Base-by-base conservation (phyloP, 2,888 invertebrate genomes). In the Microctonus aethiopoides region DNA sequence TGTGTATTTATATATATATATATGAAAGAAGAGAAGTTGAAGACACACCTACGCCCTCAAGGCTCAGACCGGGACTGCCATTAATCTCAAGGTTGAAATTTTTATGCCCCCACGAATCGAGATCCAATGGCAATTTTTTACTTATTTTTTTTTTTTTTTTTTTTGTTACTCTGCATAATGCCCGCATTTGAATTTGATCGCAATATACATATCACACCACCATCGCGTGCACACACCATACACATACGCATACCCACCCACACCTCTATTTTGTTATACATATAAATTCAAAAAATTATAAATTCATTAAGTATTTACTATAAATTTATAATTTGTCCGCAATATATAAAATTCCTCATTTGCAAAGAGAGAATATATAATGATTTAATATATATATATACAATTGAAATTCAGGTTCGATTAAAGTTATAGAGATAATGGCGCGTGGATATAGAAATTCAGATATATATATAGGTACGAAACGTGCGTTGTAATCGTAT, bases 41-140 rank as follows among this genome's bases (percentile, higher is more conserved):
- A 76, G 78, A 78, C 78, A 78, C 79, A 77, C 79, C 79, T 80
- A 77, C 77, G 77, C 79, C 79, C 79, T 74, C 74, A 62, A 79
- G 79, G 78, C 76, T 73, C 79, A 79, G 79, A 80, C 79, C 70
- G 75, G 76, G 74, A 78, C 76, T 76, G 73, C 76, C 78, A 79
- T 79, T 79, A 79, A 79, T 78, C 77, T 75, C 77, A 79, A 79
- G 79, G 77, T 75, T 76, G 72, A 46, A 69, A 60, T 57, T 65
- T 70, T 46, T 46, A 46, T 46, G 46, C 46, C 46, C 46, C 61
- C 69, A 70, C 68, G 67, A 73, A 74, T 72, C 67, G 54, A 59
- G 66, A 62, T 59, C 54, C 46, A 67, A 71, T 65, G 32, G 26
- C 67, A 16, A 46, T 16, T 46, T 46, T 46, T 46, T 29, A 5